Conservation (phyloP, 2,888 invertebrate species). For the Gastracanthus pulcherrimus region DNA sequence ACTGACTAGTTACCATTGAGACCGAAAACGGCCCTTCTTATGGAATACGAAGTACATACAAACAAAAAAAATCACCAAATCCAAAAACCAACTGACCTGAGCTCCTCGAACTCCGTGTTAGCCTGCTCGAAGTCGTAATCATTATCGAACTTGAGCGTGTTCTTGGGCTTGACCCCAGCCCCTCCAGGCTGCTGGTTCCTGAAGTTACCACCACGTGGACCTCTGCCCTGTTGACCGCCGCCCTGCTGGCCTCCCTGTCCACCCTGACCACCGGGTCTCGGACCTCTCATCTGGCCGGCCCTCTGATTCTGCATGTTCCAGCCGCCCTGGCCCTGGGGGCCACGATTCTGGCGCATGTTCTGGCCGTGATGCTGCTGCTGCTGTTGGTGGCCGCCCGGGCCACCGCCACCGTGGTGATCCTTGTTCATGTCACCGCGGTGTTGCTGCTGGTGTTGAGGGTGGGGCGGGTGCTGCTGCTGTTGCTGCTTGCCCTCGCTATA, state of each 20-base stretch:
- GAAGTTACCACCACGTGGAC: slow-evolving; percentile 72
- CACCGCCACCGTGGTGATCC: slow-evolving; percentile 52
- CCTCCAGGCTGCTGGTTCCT: slow-evolving; percentile 73
- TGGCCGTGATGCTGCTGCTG: slow-evolving; percentile 5
- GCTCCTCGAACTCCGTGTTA: slow-evolving; percentile 97
- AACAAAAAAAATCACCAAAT: no score
- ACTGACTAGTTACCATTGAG: no score
- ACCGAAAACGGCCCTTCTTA: no score
- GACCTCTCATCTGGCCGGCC: slow-evolving; percentile 75
- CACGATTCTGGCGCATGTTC: slow-evolving; percentile 57
- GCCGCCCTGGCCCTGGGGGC: slow-evolving; percentile 65
- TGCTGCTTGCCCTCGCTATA: slow-evolving; percentile 71
- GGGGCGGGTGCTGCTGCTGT: no score
- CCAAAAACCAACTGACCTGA: slow-evolving; percentile 80
- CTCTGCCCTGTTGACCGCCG: slow-evolving; percentile 52
- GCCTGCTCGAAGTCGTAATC: slow-evolving; percentile 99
- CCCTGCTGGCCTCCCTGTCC: slow-evolving; percentile 70
- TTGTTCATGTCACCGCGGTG: slow-evolving; percentile 32
- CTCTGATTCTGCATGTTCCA: slow-evolving; percentile 64
- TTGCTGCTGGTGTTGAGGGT: no score
- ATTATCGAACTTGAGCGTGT: slow-evolving; percentile 93
- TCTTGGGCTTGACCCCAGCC: slow-evolving; percentile 79
- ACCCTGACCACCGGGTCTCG: slow-evolving; percentile 70
- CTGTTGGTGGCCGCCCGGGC: slow-evolving; percentile 62
- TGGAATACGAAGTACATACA: no score